Evolutionary conservation across 92 coral and sea anemone species (phyloP).

Genomic region (Parazoanthus atlanticus): DNA sequence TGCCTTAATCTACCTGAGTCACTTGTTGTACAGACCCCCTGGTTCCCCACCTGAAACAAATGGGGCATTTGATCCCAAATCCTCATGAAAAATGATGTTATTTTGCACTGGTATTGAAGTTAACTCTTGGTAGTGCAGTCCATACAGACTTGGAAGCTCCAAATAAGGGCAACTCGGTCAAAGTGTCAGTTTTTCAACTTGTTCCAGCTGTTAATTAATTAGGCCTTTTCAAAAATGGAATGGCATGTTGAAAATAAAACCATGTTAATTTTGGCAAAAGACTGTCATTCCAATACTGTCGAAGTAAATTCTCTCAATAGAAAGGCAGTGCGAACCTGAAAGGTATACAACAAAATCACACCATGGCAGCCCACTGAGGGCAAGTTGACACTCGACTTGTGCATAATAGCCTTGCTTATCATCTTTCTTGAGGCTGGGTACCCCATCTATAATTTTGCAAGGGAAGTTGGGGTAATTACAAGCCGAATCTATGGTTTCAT

Average conservation of each 20-base stretch:
- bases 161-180: not conserved
- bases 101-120: not conserved
- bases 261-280: slow-evolving; percentile 54
- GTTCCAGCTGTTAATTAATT: not conserved
- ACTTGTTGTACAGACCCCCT: slow-evolving; percentile 1
- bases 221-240: slow-evolving; percentile 40
- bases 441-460: slow-evolving; percentile 49
- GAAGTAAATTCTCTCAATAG: slow-evolving; percentile 60
- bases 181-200: not conserved
- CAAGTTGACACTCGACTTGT: slow-evolving; percentile 65
- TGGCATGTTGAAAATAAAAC: slow-evolving; percentile 65
- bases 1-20: slow-evolving; percentile 20
- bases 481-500: slow-evolving; percentile 54
- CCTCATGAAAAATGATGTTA: not conserved
- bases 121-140: slow-evolving; percentile 7
- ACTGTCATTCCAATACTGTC: slow-evolving; percentile 65
- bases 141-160: slow-evolving; percentile 4
- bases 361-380: slow-evolving; percentile 66
- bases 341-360: slow-evolving; percentile 64
- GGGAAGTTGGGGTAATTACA: slow-evolving; percentile 58
- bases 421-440: slow-evolving; percentile 44
- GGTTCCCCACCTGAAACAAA: slow-evolving; percentile 8
- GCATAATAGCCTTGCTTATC: slow-evolving; percentile 58
- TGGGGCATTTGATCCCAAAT: slow-evolving; percentile 11
- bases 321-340: slow-evolving; percentile 63